Evolutionary conservation across 2,113 vertebrate species (phyloP).

Genomic region (Mionectes macconnelli): DNA sequence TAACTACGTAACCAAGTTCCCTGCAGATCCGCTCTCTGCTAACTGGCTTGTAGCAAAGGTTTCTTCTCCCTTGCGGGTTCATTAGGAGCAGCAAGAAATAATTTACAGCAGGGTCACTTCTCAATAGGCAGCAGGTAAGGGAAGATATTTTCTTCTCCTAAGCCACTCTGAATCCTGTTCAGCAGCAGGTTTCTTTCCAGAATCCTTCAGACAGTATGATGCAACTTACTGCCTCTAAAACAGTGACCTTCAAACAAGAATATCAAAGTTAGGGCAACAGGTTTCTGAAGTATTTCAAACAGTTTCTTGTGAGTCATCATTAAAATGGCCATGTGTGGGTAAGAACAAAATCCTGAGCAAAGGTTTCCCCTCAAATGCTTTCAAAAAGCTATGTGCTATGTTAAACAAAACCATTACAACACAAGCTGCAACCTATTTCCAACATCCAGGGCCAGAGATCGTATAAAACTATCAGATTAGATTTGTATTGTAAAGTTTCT

Average conservation of each 20-base stretch:
- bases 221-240: background rate
- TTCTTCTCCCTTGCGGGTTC: background rate
- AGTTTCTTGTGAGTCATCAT: background rate
- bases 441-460: constrained; percentile 28
- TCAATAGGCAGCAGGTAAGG: background rate
- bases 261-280: background rate
- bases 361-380: background rate
- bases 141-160: background rate
- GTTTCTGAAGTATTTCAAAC: constrained; percentile 25
- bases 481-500: constrained; percentile 20
- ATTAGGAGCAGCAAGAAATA: background rate
- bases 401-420: constrained; percentile 25
- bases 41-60: background rate
- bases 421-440: constrained; percentile 8
- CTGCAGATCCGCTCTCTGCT: background rate
- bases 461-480: constrained; percentile 18
- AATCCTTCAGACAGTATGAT: background rate
- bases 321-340: background rate
- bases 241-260: background rate
- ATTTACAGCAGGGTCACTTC: background rate
- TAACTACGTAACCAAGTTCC: background rate
- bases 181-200: background rate
- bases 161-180: background rate
- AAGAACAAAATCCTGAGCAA: constrained; percentile 33
- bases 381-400: background rate